A percentile compares a stretch with the other conserved stretches of the same genome.
Evolutionary conservation across 1,140 invertebrate species (phyloP).

Genomic region (Himalopsyche phryganea): DNA sequence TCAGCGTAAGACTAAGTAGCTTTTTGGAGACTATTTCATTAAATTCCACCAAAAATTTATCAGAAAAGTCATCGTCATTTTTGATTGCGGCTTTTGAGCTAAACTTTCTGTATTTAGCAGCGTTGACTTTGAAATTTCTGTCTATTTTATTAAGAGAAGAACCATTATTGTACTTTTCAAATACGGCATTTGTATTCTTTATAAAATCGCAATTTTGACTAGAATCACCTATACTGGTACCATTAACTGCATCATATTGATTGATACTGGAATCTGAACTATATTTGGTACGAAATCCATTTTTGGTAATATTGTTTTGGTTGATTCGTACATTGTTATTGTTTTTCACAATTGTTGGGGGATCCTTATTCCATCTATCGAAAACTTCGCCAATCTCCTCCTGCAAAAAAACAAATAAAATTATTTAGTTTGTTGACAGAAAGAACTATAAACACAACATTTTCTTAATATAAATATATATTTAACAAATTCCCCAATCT

Average conservation of each 20-base stretch:
- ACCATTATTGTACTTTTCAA: background rate
- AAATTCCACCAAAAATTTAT: conserved; percentile 20
- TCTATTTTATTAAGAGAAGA: conserved; percentile 4
- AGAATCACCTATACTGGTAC: conserved; percentile 7
- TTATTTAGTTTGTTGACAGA: too few relatives aligned
- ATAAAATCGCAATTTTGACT: conserved; percentile 10
- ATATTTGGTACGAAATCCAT: conserved; percentile 9
- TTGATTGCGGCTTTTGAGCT: background rate
- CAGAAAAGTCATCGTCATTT: conserved; percentile 19
- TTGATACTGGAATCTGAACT: conserved; percentile 18
- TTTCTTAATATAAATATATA: too few relatives aligned
- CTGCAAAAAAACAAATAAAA: conserved; percentile 23
- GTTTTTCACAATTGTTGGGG: background rate
- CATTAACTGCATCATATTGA: background rate
- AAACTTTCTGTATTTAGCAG: background rate
- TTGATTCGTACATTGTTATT: background rate
- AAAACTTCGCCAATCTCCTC: conserved; percentile 34
- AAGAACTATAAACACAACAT: too few relatives aligned
- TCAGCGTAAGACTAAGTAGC: conserved; percentile 12
- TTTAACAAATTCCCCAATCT: too few relatives aligned
- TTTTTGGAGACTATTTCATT: conserved; percentile 27
- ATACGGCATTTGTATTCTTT: background rate
- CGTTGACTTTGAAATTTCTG: conserved; percentile 9
- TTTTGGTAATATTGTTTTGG: background rate
- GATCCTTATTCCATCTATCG: conserved; percentile 21